phyloP scores from a whole-genome alignment of 2,888 invertebrate genomes.

The Baccha elongata region DNA sequence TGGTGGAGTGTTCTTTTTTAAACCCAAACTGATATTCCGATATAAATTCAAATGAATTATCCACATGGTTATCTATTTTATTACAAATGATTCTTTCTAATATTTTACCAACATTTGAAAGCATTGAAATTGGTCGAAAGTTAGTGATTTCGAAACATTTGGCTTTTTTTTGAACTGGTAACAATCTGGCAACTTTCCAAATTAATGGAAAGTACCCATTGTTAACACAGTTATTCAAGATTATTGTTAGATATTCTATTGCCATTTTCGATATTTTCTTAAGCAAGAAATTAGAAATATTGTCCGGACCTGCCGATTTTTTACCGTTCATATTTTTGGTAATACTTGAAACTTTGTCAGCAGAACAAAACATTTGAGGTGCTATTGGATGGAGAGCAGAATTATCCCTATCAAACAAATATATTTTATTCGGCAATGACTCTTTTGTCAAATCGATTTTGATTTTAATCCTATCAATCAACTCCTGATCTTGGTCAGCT shows the following conservation, averaged over 20 bases:
- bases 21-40: too few species aligned
- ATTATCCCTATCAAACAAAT: not conserved
- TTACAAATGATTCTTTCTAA: slow-evolving; percentile 5
- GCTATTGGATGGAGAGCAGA: not conserved
- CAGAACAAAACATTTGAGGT: not conserved
- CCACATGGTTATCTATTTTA: not conserved
- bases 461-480: not conserved
- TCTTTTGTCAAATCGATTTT: not conserved
- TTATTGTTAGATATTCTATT: not conserved
- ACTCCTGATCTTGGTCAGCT: not conserved
- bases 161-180: not conserved
- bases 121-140: slow-evolving; percentile 27
- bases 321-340: not conserved
- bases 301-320: slow-evolving; percentile 1
- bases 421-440: not conserved
- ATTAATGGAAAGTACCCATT: not conserved
- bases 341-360: not conserved
- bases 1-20: not conserved
- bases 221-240: not conserved
- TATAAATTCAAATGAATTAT: slow-evolving; percentile 17
- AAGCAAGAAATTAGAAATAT: not conserved
- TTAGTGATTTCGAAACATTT: slow-evolving; percentile 3
- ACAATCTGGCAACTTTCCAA: slow-evolving; percentile 15
- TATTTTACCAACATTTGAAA: slow-evolving; percentile 27
- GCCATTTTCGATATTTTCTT: not conserved